Percentiles rank a stretch among this genome's conserved stretches.
phyloP scores from a whole-genome alignment of 2,888 invertebrate genomes.

The Drosophila colorata region DNA sequence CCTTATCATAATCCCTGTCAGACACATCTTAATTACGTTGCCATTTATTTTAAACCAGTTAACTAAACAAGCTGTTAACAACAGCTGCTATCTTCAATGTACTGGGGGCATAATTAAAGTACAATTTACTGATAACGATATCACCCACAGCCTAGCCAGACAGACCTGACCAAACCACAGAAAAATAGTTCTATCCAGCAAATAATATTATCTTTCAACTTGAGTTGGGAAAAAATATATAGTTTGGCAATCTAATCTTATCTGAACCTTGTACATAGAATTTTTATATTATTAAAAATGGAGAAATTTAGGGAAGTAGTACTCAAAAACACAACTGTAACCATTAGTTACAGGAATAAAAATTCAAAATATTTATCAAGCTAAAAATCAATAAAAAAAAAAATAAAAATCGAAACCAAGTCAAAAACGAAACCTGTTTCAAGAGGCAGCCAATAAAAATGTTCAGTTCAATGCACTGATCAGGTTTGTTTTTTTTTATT shows the following conservation, averaged over 20 bases:
- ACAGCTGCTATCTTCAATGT: conserved; percentile 19
- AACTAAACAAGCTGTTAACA: conserved; percentile 46
- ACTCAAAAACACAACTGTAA: background rate
- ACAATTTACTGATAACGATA: conserved; percentile 32
- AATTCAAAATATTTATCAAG: conserved; percentile 17
- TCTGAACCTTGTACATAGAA: background rate
- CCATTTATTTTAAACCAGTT: conserved; percentile 15
- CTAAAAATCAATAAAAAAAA: conserved; percentile 11
- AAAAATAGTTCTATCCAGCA: background rate
- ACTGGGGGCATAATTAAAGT: conserved; percentile 29
- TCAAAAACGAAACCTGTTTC: conserved; percentile 47
- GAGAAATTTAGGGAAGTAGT: background rate
- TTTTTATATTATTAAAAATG: background rate
- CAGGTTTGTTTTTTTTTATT: conserved; percentile 16
- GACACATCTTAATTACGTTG: conserved; percentile 43
- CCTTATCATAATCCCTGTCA: conserved; percentile 40
- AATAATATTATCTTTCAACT: background rate
- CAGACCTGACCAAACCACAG: conserved; percentile 8
- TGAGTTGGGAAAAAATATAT: background rate
- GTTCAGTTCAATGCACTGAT: conserved; percentile 47
- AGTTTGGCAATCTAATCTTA: background rate
- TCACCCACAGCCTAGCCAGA: background rate
- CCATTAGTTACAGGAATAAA: background rate
- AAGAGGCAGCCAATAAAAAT: conserved; percentile 5
- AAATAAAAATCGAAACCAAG: conserved; percentile 19